phyloP scores from a whole-genome alignment of 2,797 vertebrate genomes.

The Sandelia bainsii region DNA sequence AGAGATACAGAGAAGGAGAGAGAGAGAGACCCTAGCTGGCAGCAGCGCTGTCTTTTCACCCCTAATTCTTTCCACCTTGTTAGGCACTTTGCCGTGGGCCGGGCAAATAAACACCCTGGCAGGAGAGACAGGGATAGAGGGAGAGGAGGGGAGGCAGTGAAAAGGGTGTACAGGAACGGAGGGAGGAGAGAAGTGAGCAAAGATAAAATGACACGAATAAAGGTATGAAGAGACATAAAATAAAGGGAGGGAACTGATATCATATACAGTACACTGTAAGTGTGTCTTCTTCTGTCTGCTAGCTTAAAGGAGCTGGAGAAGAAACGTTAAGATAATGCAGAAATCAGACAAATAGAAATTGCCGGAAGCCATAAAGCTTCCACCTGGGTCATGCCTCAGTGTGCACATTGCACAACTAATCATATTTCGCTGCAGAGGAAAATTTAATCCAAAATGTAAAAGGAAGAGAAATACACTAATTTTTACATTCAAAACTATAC shows the following conservation, averaged over 20 bases:
- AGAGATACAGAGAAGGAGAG: conserved; percentile 31
- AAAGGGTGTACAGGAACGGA: conserved; percentile 38
- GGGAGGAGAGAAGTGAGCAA: background rate
- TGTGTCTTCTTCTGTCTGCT: too few species aligned
- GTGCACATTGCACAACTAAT: too few species aligned
- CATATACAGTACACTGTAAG: background rate
- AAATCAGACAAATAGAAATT: too few species aligned
- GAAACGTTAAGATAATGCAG: background rate
- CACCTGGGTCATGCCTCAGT: too few species aligned
- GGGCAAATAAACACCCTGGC: conserved; percentile 86
- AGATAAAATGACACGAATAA: conserved; percentile 37
- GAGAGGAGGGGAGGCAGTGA: conserved; percentile 42
- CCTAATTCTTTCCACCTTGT: conserved; percentile 86
- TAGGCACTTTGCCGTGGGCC: conserved; percentile 84
- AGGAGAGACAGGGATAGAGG: conserved; percentile 59
- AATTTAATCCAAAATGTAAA: too few species aligned
- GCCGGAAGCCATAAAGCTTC: too few species aligned
- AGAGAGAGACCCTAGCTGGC: conserved; percentile 77
- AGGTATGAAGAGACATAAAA: conserved; percentile 13
- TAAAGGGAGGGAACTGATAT: conserved; percentile 37
- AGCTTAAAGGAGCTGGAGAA: background rate
- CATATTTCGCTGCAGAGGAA: too few species aligned
- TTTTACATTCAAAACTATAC: too few species aligned
- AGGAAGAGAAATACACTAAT: too few species aligned
- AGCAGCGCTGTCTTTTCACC: conserved; percentile 83